Evolutionary conservation across 2,113 vertebrate species (phyloP), one percentile per base, ranked within the genome.

Genomic region (Mobula birostris): DNA sequence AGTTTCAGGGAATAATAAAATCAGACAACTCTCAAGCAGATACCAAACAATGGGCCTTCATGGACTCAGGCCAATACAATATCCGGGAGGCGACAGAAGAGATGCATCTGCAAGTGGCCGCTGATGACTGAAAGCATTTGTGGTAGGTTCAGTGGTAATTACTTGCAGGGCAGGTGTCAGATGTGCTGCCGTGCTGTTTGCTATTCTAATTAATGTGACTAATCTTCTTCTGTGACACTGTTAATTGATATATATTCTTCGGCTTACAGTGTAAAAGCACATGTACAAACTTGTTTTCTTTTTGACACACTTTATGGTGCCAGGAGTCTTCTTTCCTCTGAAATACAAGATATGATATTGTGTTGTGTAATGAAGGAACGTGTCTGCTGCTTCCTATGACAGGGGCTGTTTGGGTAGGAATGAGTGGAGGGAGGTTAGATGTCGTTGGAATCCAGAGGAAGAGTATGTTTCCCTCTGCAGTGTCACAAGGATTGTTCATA

Each of bases 181-280:
- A 63, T 32, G 56, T 88, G 29, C 29, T 88, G 58, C 14, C n/a
- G n/a, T 88, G 58, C 29, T 88, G 29, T 32, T 88, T 61, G 3
- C 61, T 88, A 66, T 63, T 88, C 85, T 29, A 88, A 88, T 88
- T 88, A 88, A 88, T 88, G 58, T n/a, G 61, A n/a, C 58, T 88
- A n/a, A 5, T 66, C 58, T 88, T 66, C 58, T 88, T 17, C 36
- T 58, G 58, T 66, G 27, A 63, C 58, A 17, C 32, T 88, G n/a
- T 66, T 87, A 87, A 7, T 58, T 63, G 85, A 87, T 87, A 5
- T 87, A 61, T 1, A 24, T 87, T 87, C 58, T 5, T 12, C 7
- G 58, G 56, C 21, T 29, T 61, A 24, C 56, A 17, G 63, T 66
- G 58, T 66, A 88, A 88, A 88, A 15, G 17, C 14, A 61, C 85